phyloP scores from a whole-genome alignment of 2,113 vertebrate genomes.

The Otis tarda region DNA sequence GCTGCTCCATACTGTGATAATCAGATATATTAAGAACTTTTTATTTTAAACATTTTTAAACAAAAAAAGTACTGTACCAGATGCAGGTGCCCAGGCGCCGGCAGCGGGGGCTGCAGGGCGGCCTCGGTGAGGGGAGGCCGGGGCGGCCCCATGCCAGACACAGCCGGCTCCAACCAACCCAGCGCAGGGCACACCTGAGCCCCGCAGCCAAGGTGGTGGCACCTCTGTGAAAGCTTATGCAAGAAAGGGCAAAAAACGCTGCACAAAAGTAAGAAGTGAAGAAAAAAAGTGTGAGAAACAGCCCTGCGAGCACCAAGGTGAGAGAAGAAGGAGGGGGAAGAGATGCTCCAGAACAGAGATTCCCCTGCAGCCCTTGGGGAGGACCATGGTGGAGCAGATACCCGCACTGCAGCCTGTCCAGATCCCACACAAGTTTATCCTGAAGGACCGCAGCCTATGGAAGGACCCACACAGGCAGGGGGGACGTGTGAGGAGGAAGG shows the following conservation, averaged over 20 bases:
- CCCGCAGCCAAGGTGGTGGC: rapidly evolving
- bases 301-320: background rate
- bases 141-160: rapidly evolving
- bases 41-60: background rate
- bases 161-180: background rate
- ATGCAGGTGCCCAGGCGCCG: rapidly evolving
- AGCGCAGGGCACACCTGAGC: rapidly evolving
- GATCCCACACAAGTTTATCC: rapidly evolving
- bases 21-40: background rate
- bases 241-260: rapidly evolving
- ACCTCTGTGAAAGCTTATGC: rapidly evolving
- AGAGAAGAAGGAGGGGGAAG: background rate
- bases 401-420: background rate
- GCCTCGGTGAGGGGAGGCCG: rapidly evolving
- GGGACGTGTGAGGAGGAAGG: background rate
- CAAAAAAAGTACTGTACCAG: background rate
- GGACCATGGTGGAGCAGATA: background rate
- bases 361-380: background rate
- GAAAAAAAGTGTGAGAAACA: background rate
- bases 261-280: background rate
- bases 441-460: background rate
- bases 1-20: background rate
- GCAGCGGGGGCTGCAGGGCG: rapidly evolving
- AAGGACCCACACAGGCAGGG: background rate
- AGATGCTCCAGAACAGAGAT: background rate